Evolutionary conservation across 2,888 invertebrate species (phyloP), one percentile per base, ranked within the genome.

Genomic region (Trichogramma evanescens): DNA sequence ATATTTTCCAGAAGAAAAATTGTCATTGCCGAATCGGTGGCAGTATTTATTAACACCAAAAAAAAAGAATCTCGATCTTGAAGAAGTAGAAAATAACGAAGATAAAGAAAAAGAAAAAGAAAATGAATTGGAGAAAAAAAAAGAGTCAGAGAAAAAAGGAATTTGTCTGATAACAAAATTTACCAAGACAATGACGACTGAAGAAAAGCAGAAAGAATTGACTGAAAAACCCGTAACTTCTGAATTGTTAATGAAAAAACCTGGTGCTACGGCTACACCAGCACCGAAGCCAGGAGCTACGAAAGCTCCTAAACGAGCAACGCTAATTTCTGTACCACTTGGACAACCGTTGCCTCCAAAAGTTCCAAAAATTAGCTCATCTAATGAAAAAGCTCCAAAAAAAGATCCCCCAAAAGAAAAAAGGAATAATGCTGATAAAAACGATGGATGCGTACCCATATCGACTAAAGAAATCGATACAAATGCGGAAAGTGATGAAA

Each of bases 11-110:
- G 70, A 77, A 0, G 70, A 73, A 8, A 79, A 82, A 46, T 69
- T 85, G 0, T 70, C 77, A 1, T 61, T 84, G 13, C 82, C 83
- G 0, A 86, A 86, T 69, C 71, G 75, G 4, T 87, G 86, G 86
- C 73, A 74, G 4, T 86, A 85, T 65, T 77, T 68, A 7, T 67
- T 74, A 6, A 65, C 64, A 0, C 72, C 72, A 1, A 73, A 67
- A 40, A 66, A 61, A 13, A 71, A 63, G 60, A 67, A 51, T 4
- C 63, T 70, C 4, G 26, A 54, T 0, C 0, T 9, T 4, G 71
- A 73, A 10, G 46, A 6, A 49, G 4, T 67, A 70, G 0, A 63
- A 65, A 59, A 4, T 6, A 2, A 43, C 13, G 53, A 53, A 9
- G 64, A 68, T 41, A 48, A 55, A 5, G 67, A 65, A 9, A 67